A percentile compares a stretch with the other conserved stretches of the same genome.
Evolutionary conservation across 1,140 invertebrate genomes (phyloP).

Genomic region (Scaptodrosophila lebanonensis): DNA sequence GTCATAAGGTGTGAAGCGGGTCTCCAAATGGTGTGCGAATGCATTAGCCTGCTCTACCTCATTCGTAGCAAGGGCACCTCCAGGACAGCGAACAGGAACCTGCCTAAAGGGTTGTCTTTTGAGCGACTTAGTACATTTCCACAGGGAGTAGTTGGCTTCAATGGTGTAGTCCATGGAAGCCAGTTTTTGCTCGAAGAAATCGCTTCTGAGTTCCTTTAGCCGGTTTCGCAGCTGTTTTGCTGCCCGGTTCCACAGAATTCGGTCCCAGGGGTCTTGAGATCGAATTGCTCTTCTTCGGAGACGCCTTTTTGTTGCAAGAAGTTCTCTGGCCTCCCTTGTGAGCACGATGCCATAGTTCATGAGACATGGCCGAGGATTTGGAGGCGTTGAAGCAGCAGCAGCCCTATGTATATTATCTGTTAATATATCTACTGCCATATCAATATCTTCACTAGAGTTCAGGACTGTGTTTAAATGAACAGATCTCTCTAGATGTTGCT

Average conservation of each 20-base stretch:
- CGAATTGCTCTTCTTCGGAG: slow-evolving; percentile 15
- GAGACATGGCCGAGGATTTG: too few relatives aligned
- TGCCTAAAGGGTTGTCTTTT: slow-evolving; percentile 3
- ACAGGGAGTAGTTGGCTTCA: slow-evolving; percentile 14
- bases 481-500: background rate
- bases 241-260: slow-evolving; percentile 5
- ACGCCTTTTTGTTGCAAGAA: slow-evolving; percentile 2
- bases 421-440: slow-evolving; percentile 10
- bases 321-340: background rate
- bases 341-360: slow-evolving; percentile 3
- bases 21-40: too few relatives aligned
- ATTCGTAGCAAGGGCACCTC: background rate
- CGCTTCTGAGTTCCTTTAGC: slow-evolving; percentile 4
- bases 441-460: slow-evolving; percentile 8
- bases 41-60: slow-evolving; percentile 2
- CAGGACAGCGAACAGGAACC: slow-evolving; percentile 1
- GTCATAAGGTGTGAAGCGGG: too few relatives aligned
- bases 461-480: slow-evolving; percentile 7
- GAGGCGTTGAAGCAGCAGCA: background rate
- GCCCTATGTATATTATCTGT: slow-evolving; percentile 15
- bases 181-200: slow-evolving; percentile 23
- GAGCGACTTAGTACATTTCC: slow-evolving; percentile 13
- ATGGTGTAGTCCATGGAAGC: slow-evolving; percentile 11
- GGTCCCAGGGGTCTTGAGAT: slow-evolving; percentile 1
- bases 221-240: background rate